Conservation (phyloP, 2,888 invertebrate genomes). For the Noctua janthina region DNA sequence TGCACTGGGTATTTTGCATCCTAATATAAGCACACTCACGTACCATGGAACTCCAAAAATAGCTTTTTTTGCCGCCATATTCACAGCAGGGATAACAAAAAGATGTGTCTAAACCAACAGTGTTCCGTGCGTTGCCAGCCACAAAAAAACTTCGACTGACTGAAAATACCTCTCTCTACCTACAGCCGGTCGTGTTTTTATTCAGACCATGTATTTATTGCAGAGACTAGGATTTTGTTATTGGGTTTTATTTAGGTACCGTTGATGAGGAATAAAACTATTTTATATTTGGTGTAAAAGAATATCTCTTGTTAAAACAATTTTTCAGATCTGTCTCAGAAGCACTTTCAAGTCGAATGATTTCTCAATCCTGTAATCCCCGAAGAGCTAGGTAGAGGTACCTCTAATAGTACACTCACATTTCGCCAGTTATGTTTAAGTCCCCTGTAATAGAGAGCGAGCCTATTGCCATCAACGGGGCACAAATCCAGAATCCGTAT, state of each 20-base stretch:
- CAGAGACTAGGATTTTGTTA: constrained; percentile 11
- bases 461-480: too few relatives aligned
- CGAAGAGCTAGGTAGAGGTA: too few relatives aligned
- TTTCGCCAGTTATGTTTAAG: too few relatives aligned
- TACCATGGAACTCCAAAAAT: constrained; percentile 48
- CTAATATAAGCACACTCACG: constrained; percentile 6
- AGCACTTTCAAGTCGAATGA: neutral
- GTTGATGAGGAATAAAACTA: neutral
- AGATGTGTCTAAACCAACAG: constrained; percentile 62
- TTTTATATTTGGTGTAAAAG: neutral
- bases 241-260: neutral
- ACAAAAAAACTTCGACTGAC: constrained; percentile 53
- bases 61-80: constrained; percentile 44
- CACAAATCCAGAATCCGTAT: too few relatives aligned
- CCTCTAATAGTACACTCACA: too few relatives aligned
- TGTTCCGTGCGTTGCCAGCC: constrained; percentile 42
- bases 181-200: constrained; percentile 32
- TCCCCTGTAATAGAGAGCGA: too few relatives aligned
- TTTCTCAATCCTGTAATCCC: neutral
- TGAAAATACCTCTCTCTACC: constrained; percentile 52
- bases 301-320: neutral
- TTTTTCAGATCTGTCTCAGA: neutral
- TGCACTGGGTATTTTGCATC: neutral
- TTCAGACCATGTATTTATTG: constrained; percentile 40
- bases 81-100: constrained; percentile 59